Evolutionary conservation across 2,113 vertebrate species (phyloP).

Genomic region (Pelobates fuscus): DNA sequence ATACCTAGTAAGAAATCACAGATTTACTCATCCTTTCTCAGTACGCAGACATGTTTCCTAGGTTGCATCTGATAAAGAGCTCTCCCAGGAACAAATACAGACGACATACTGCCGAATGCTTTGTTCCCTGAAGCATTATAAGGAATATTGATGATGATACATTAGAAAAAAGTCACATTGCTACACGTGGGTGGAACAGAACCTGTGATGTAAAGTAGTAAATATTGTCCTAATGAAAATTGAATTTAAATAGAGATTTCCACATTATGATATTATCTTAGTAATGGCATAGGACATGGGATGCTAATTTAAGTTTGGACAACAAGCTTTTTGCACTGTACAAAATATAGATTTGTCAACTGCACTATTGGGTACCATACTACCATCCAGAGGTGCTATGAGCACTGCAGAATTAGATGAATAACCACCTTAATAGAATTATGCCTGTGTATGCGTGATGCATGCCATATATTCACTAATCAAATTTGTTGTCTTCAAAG

Average conservation of each 20-base stretch:
- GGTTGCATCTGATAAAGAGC: constrained; percentile 45
- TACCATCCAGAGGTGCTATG: neutral
- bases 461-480: no score
- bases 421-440: no score
- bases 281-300: constrained; percentile 48
- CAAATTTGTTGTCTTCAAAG: no score
- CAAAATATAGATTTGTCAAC: neutral
- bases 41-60: constrained; percentile 44
- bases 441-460: no score
- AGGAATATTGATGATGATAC: constrained; percentile 48
- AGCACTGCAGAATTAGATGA: neutral
- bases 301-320: no score
- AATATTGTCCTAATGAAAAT: constrained; percentile 40
- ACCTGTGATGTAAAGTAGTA: neutral
- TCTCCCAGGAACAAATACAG: constrained; percentile 54
- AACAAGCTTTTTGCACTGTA: constrained; percentile 31
- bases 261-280: constrained; percentile 38
- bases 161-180: constrained; percentile 30
- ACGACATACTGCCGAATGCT: constrained; percentile 43
- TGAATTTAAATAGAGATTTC: constrained; percentile 32
- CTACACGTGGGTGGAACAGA: constrained; percentile 28
- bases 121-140: constrained; percentile 44
- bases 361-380: constrained; percentile 4
- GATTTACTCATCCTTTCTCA: constrained; percentile 36
- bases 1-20: constrained; percentile 7